Base-by-base conservation (phyloP, 2,888 invertebrate genomes). In the Hoplodrina ambigua region DNA sequence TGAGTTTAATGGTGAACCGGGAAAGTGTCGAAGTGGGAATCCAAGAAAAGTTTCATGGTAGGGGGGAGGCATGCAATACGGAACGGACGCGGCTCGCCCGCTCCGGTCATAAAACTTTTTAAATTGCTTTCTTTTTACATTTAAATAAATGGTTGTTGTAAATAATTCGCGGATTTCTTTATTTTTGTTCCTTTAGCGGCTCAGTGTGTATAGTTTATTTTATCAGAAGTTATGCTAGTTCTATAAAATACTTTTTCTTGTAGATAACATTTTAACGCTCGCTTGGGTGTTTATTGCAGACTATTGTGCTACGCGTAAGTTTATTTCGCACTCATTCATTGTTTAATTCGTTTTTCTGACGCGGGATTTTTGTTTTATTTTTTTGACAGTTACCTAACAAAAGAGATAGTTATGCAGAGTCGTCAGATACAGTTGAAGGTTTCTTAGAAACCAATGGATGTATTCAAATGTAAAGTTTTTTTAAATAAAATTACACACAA, bases 81-180 rank as follows among this genome's bases (percentile, higher is more conserved):
- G 44, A 59, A 44, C 73, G 57, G 52, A 58, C 63, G 58, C 49
- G 59, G 41, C 67, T 41, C 56, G 60, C 68, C 58, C 58, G 46
- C 67, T 37, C 58, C 60, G 55, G 65, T 67, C 81, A 81, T 83
- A 81, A 82, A 83, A 83, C 83, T 83, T 81, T 80, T 81, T 73
- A 81, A 79, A 82, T 82, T 79, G 81, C 83, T 73, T 80, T 81
- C 79, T 81, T 83, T 83, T 83, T 67, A 81, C 81, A 82, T 82
- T 83, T 73, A 79, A 80, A 80, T 78, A 83, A 83, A 83, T 81
- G 84, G 74, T 62, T 54, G 71, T 69, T 78, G 81, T 81, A 77
- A 83, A 83, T 83, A 83, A 81, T 79, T 65, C 74, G 60, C 75
- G 49, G 49, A 75, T 73, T 72, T 59, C 60, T 79, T 81, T 81